Base-by-base conservation (phyloP, 2,113 vertebrate species). In the Oreotragus oreotragus region DNA sequence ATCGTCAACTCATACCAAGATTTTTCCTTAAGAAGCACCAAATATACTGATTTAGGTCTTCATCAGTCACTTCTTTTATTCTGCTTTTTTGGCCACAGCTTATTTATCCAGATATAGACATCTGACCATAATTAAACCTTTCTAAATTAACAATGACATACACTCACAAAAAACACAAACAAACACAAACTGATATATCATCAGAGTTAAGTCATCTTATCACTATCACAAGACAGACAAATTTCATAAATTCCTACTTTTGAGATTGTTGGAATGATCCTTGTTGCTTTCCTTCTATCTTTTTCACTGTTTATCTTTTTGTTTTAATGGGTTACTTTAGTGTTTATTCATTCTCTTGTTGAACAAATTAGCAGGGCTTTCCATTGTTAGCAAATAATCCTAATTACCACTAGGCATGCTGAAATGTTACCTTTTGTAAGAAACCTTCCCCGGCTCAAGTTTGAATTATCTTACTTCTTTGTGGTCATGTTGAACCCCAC, bases 71-170 rank as follows among this genome's bases (percentile, higher is more conserved):
- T 45, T 76, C 3, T 23, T 47, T 80, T 39, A 39, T 64, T 1
- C 3, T 90, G 21, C 6, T 11, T 10, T 77, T 90, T 58, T 43
- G 3, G 23, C 25, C n/a, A 19, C 6, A 25, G 13, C 14, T 64
- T 7, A 51, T 58, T 25, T 93, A 39, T 64, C 7, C 30, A 94
- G 16, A 30, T 70, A n/a, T 12, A 76, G 30, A 27, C 39, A 88
- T 0, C 6, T 64, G 23, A 47, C 6, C 0, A 1, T 21, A 45
- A 7, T 2, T 28, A 16, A 43, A 1, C 7, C 1, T 73, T 16
- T 76, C 83, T 27, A 55, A 86, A 36, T 1, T 10, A 47, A 1
- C 27, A 62, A 21, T 45, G 16, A 4, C 88, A n/a, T 88, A 43
- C 13, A 84, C 2, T 10, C 39, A 86, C 57, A 86, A 45, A 45